phyloP scores from a whole-genome alignment of 2,797 vertebrate genomes.

The Pithecia hirsuta region DNA sequence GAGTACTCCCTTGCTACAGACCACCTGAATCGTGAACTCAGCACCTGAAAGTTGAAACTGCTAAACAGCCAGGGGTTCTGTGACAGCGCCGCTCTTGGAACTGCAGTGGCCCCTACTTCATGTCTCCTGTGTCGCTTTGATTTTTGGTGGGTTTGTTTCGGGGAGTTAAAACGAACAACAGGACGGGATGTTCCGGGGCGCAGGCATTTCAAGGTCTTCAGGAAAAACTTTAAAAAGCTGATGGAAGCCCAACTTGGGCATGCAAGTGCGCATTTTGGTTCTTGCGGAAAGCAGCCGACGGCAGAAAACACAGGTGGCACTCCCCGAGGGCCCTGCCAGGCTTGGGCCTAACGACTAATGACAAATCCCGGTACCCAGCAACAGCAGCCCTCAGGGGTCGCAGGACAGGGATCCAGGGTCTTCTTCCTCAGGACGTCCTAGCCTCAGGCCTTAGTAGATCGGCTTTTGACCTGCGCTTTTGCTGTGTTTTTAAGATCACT shows the following conservation, averaged over 20 bases:
- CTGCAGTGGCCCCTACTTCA: not conserved
- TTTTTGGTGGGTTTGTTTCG: not conserved
- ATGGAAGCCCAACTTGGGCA: not conserved
- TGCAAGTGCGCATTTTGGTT: not conserved
- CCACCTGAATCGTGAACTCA: not conserved
- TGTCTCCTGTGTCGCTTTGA: not conserved
- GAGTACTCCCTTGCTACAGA: not conserved
- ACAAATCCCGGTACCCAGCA: rapidly evolving
- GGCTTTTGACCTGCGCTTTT: rapidly evolving
- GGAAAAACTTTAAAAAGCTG: not conserved
- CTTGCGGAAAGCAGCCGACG: not conserved
- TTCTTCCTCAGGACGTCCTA: not conserved
- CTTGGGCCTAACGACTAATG: rapidly evolving
- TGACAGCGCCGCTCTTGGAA: not conserved
- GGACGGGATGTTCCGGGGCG: not conserved
- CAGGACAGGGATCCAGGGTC: not conserved
- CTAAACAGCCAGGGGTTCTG: not conserved
- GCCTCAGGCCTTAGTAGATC: not conserved
- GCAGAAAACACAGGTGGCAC: not conserved
- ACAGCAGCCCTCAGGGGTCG: rapidly evolving
- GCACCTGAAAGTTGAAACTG: not conserved
- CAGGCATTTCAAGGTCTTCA: not conserved
- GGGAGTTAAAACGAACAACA: not conserved
- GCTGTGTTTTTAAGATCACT: not conserved
- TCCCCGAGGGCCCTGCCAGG: rapidly evolving